Percentiles rank a stretch among this genome's conserved stretches.
Evolutionary conservation across 2,113 vertebrate species (phyloP).

Genomic region (Eidolon helvum): DNA sequence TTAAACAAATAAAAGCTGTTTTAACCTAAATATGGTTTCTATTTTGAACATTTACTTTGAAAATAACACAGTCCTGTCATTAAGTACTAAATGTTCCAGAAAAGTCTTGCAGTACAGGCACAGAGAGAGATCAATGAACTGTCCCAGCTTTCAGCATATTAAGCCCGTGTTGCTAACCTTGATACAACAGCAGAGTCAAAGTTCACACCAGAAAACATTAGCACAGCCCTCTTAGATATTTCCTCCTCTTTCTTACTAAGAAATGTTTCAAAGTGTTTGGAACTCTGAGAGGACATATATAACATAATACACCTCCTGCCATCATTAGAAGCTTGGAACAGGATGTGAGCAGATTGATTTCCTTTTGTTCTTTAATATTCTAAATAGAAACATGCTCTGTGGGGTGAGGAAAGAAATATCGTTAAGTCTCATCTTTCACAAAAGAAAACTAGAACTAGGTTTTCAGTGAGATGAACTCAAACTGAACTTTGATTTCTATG

Average conservation of each 20-base stretch:
- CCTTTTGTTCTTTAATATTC: conserved; percentile 53
- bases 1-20: conserved; percentile 52
- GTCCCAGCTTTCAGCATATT: conserved; percentile 20
- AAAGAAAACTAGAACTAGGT: conserved; percentile 1
- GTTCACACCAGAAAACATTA: conserved; percentile 41
- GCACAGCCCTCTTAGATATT: background rate
- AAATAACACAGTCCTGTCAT: conserved; percentile 37
- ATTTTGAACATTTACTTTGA: conserved; percentile 58
- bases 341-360: conserved; percentile 42
- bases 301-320: conserved; percentile 46
- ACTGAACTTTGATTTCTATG: background rate
- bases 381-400: conserved; percentile 37
- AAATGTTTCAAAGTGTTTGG: conserved; percentile 48
- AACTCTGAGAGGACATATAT: conserved; percentile 34
- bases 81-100: conserved; percentile 58
- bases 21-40: conserved; percentile 63
- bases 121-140: conserved; percentile 62
- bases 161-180: background rate
- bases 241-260: conserved; percentile 1
- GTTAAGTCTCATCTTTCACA: background rate
- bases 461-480: background rate
- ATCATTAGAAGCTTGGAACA: conserved; percentile 57
- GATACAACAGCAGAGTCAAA: conserved; percentile 15
- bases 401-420: conserved; percentile 21
- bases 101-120: conserved; percentile 35